A percentile compares a stretch with the other conserved stretches of the same genome.
Conservation (phyloP, 2,888 invertebrate species). For the Apantesis nais region DNA sequence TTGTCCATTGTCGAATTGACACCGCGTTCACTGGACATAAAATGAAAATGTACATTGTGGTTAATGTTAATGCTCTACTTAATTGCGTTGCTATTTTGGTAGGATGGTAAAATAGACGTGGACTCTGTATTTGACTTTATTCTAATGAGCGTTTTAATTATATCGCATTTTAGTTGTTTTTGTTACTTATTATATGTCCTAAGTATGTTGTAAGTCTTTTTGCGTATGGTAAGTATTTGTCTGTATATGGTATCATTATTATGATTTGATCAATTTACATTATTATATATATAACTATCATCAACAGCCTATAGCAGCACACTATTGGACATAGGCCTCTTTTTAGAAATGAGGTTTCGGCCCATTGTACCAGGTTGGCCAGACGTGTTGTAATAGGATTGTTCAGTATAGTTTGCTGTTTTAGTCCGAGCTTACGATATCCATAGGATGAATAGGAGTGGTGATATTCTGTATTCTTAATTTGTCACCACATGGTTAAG, state of each 20-base stretch:
- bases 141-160: conserved; percentile 15
- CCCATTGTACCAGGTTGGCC: too few species aligned
- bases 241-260: neutral
- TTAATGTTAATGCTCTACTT: conserved; percentile 42
- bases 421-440: too few species aligned
- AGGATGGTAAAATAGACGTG: conserved; percentile 16
- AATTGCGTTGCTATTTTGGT: conserved; percentile 39
- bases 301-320: too few species aligned
- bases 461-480: too few species aligned
- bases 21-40: conserved; percentile 32
- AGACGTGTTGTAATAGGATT: too few species aligned
- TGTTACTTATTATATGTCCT: neutral
- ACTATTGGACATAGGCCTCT: too few species aligned
- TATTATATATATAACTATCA: too few species aligned
- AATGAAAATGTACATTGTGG: conserved; percentile 45
- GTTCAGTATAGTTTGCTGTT: too few species aligned
- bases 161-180: neutral
- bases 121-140: conserved; percentile 13
- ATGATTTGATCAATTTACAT: too few species aligned
- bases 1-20: conserved; percentile 40
- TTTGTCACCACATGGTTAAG: too few species aligned
- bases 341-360: too few species aligned
- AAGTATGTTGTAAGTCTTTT: neutral
- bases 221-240: neutral
- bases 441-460: too few species aligned